Evolutionary conservation across 2,113 vertebrate species (phyloP), one percentile per base, ranked within the genome.

Genomic region (Thymallus thymallus): DNA sequence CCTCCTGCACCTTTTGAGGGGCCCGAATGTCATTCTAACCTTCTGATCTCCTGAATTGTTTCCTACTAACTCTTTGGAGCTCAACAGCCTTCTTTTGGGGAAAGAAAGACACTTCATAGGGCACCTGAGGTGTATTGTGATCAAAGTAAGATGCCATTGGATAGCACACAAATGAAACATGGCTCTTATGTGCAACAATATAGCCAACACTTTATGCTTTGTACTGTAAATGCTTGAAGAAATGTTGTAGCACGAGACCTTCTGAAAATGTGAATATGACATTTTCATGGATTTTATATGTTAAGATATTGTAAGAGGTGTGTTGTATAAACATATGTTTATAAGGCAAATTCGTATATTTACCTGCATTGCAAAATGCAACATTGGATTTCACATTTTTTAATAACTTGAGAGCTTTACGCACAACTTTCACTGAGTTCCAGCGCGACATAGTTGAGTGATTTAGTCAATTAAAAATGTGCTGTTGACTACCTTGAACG

Each of bases 351-450:
- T 60, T 16, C 1, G 22, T 62, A 18, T 45, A 60, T 22, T 4
- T n/a, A 35, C 30, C 30, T 18, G 14, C 29, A 20, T 45, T 68
- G n/a, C 35, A 41, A 41, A n/a, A n/a, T 23, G 2, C 7, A 41
- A 68, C n/a, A 23, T 45, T 7, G 29, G 24, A 66, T 66, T 60
- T 58, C n/a, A 14, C 3, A 58, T 55, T 55, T 46, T 4, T 7
- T 6, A 45, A 18, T 5, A 51, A 4, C 48, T 16, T 60, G 20
- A 60, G 56, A 22, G n/a, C 35, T 41, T 41, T 10, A 10, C 35
- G 46, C 45, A 23, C 68, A 69, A 69, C 64, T 75, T 73, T 69
- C 10, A 16, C 32, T 51, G 13, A 41, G 14, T 41, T 22, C 35
- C 9, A 60, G 41, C 32, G 4, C 51, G 20, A 55, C 20, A 20